phyloP scores from a whole-genome alignment of 2,797 vertebrate species.

The Clamator glandarius region DNA sequence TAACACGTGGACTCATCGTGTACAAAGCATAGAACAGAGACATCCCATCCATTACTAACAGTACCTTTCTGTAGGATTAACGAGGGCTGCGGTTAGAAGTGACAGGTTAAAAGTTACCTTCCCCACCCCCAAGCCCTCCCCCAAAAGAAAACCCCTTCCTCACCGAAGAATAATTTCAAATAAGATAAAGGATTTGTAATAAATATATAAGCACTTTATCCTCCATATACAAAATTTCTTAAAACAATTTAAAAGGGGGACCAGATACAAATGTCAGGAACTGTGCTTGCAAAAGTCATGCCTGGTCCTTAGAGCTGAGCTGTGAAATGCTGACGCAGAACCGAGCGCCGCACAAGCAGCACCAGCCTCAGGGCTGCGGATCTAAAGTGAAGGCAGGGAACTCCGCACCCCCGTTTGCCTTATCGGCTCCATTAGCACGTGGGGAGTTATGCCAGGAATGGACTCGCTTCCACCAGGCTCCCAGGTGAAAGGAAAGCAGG shows the following conservation, averaged over 20 bases:
- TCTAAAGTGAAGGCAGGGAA: not conserved
- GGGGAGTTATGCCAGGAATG: slow-evolving; percentile 19
- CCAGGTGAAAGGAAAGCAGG: not conserved
- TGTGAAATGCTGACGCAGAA: not conserved
- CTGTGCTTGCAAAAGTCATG: slow-evolving; percentile 75
- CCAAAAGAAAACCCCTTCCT: slow-evolving; percentile 73
- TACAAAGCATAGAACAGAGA: slow-evolving; percentile 76
- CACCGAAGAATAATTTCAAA: slow-evolving; percentile 83
- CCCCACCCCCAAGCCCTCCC: slow-evolving; percentile 48
- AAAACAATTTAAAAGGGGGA: slow-evolving; percentile 79
- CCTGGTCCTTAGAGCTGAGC: slow-evolving; percentile 62
- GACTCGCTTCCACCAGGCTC: not conserved
- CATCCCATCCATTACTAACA: slow-evolving; percentile 73
- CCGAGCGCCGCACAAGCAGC: not conserved
- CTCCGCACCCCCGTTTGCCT: not conserved
- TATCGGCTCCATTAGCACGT: not conserved
- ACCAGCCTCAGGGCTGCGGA: not conserved
- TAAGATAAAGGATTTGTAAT: slow-evolving; percentile 84
- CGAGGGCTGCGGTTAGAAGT: slow-evolving; percentile 60
- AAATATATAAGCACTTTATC: slow-evolving; percentile 86
- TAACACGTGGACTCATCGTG: slow-evolving; percentile 74
- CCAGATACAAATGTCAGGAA: slow-evolving; percentile 75
- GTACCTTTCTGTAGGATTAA: slow-evolving; percentile 74
- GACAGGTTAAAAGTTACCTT: slow-evolving; percentile 62
- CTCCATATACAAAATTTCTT: slow-evolving; percentile 84